These are phyloP conservation scores for Aurelia sp. DNA, from an alignment of 30 jellyfish, hydroid and myxozoan genomes.

Conservation along the genomic window DNA sequence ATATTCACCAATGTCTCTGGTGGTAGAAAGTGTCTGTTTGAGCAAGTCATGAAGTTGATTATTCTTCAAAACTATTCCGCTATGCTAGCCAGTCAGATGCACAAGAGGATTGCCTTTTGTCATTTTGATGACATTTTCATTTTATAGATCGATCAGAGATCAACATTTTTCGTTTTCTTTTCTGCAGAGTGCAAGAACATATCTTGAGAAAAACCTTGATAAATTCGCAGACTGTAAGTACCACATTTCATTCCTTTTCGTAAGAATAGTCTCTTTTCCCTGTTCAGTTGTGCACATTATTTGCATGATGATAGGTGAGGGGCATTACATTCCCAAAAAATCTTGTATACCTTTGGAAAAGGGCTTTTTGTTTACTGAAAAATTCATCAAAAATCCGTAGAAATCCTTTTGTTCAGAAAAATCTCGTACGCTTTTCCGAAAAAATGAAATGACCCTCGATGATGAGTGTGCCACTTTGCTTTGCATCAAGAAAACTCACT, in stretches of 20 bases:
- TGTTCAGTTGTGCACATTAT: too few relatives aligned
- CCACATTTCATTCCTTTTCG: neutral
- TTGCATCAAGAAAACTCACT: too few relatives aligned
- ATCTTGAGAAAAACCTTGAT: conserved; percentile 89
- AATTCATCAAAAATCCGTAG: too few relatives aligned
- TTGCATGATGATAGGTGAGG: too few relatives aligned
- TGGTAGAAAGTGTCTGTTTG: neutral
- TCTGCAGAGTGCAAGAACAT: conserved; percentile 98
- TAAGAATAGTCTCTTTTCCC: too few relatives aligned
- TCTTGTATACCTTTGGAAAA: too few relatives aligned
- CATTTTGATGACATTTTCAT: neutral
- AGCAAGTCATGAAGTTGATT: neutral
- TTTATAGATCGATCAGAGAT: neutral
- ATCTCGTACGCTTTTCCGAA: too few relatives aligned
- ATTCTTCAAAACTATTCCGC: neutral
- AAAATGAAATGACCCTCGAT: too few relatives aligned
- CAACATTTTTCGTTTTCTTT: neutral
- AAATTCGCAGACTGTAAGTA: conserved; percentile 93
- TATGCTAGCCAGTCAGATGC: neutral
- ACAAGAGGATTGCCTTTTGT: neutral
- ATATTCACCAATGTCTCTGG: neutral
- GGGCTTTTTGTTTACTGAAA: too few relatives aligned
- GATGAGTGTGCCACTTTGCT: too few relatives aligned
- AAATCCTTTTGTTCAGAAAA: too few relatives aligned
- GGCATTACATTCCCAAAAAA: too few relatives aligned